Percentiles rank a stretch among this genome's conserved stretches.
These are phyloP conservation scores for Tillus elongatus DNA, from an alignment of 2,888 invertebrate genomes.

Conservation along the genomic window DNA sequence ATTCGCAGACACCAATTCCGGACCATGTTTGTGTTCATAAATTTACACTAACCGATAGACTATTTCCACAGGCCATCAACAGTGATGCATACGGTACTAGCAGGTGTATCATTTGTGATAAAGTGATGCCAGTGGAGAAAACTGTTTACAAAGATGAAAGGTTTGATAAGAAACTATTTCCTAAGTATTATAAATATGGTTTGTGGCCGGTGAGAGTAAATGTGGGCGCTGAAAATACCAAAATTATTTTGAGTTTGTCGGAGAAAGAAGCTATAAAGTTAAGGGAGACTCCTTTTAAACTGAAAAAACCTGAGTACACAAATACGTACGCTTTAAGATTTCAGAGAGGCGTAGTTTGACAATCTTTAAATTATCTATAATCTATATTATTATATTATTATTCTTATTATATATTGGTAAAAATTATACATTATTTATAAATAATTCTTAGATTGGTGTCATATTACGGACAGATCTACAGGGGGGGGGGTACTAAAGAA, in stretches of 20 bases:
- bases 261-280: conserved; percentile 5
- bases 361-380: not conserved
- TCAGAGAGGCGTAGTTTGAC: conserved; percentile 7
- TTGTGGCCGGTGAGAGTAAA: not conserved
- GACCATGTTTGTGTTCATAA: conserved; percentile 1
- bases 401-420: no score
- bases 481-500: no score
- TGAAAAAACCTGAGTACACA: conserved; percentile 6
- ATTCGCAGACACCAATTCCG: no score
- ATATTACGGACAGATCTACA: no score
- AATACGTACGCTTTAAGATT: conserved; percentile 12
- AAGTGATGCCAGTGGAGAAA: conserved; percentile 34
- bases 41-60: conserved; percentile 27
- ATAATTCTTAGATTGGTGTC: no score
- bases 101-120: conserved; percentile 45
- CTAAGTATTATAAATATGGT: conserved; percentile 4
- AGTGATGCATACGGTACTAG: conserved; percentile 42
- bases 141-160: not conserved
- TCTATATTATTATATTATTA: not conserved
- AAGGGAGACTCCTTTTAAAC: not conserved
- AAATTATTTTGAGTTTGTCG: not conserved
- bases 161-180: conserved; percentile 5
- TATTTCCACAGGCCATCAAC: conserved; percentile 48
- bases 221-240: not conserved
- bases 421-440: no score